Conservation (phyloP, 37 sponge, comb jelly and placozoan species). For the Cladorhizidae sp. region DNA sequence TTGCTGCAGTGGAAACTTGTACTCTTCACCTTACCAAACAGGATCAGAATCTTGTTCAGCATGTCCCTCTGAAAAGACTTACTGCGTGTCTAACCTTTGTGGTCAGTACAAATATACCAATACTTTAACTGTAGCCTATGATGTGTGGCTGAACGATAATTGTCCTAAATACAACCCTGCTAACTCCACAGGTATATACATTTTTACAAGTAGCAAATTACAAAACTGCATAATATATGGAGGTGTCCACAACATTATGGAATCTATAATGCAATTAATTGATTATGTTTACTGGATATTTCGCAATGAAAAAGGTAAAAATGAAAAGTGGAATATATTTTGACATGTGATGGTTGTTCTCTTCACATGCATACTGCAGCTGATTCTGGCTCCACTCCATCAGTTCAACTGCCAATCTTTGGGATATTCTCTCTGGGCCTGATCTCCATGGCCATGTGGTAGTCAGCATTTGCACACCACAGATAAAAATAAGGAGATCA, state of each 20-base stretch:
- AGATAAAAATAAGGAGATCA: no score
- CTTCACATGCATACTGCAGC: no score
- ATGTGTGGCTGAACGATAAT: no score
- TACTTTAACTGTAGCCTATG: no score
- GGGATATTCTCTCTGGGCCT: background rate
- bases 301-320: background rate
- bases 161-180: no score
- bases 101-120: no score
- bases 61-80: slow-evolving; percentile 33
- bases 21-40: slow-evolving; percentile 28
- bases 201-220: background rate
- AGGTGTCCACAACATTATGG: background rate
- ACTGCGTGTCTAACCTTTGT: slow-evolving; percentile 43
- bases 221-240: background rate
- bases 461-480: background rate
- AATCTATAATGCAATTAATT: background rate
- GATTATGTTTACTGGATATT: background rate
- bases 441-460: background rate
- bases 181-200: no score
- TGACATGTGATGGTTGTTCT: no score
- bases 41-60: slow-evolving; percentile 20
- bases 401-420: background rate
- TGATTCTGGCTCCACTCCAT: slow-evolving; percentile 35
- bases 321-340: background rate
- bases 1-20: slow-evolving; percentile 7